A percentile compares a stretch with the other conserved stretches of the same genome.
Evolutionary conservation across 2,797 vertebrate species (phyloP).

Genomic region (Hirundo rustica): DNA sequence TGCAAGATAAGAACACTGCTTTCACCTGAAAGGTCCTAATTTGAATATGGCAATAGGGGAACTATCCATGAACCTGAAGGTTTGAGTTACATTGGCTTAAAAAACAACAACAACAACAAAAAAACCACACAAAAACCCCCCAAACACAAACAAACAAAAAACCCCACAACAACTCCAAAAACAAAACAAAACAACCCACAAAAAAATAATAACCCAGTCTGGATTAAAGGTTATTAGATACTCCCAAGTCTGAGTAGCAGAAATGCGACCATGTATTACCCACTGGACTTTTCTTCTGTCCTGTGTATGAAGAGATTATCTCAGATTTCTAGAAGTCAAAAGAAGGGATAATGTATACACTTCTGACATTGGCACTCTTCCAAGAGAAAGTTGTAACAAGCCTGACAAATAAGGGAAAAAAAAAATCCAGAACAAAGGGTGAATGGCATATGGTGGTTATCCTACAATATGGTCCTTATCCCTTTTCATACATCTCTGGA

Average conservation of each 20-base stretch:
- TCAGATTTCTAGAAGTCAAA: slow-evolving; percentile 16
- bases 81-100: not conserved
- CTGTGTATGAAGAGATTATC: slow-evolving; percentile 28
- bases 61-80: not conserved
- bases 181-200: not conserved
- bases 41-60: not conserved
- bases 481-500: slow-evolving; percentile 40
- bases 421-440: slow-evolving; percentile 39
- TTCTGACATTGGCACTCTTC: slow-evolving; percentile 31
- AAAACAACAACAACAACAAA: no score
- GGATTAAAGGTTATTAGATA: not conserved
- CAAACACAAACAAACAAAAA: no score
- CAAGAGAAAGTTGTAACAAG: slow-evolving; percentile 52
- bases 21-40: not conserved
- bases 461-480: slow-evolving; percentile 59
- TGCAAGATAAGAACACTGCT: not conserved
- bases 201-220: not conserved
- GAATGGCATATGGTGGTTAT: slow-evolving; percentile 59
- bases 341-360: slow-evolving; percentile 22
- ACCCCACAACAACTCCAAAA: no score
- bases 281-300: not conserved
- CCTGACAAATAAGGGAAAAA: not conserved
- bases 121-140: not conserved
- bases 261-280: not conserved
- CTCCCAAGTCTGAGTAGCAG: not conserved